phyloP scores from a whole-genome alignment of 53 echinoderm and acorn worm genomes.

The Pentamera pediparva region DNA sequence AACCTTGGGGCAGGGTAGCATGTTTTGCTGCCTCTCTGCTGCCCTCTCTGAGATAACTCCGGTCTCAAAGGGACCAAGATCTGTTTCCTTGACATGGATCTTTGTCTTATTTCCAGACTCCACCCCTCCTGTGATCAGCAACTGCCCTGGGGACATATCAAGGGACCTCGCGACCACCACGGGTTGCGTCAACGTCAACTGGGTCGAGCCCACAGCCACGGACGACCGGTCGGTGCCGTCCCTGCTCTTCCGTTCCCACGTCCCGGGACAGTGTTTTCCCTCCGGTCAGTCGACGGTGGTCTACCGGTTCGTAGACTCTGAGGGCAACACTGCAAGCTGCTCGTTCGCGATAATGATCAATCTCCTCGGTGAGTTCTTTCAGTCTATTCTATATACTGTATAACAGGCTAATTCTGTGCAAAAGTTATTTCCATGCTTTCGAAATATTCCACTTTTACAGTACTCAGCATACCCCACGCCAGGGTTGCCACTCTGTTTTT shows the following conservation, averaged over 20 bases:
- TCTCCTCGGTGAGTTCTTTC: background rate
- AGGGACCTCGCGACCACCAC: background rate
- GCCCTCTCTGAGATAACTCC: no score
- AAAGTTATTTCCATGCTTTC: no score
- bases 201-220: constrained; percentile 45
- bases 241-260: background rate
- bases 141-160: constrained; percentile 40
- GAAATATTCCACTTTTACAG: no score
- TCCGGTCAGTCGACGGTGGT: background rate
- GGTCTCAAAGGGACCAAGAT: no score
- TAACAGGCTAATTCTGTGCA: no score
- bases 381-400: background rate
- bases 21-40: no score
- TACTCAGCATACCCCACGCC: no score
- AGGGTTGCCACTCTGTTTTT: no score
- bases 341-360: background rate
- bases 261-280: background rate
- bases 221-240: constrained; percentile 32
- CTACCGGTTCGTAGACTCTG: background rate
- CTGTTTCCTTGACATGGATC: background rate
- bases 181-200: background rate
- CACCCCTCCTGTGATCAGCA: constrained; percentile 29
- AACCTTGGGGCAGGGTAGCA: no score
- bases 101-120: background rate
- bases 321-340: background rate